These are phyloP conservation scores for Anabacerthia variegaticeps DNA, from an alignment of 2,797 vertebrate species.

Conservation along the genomic window DNA sequence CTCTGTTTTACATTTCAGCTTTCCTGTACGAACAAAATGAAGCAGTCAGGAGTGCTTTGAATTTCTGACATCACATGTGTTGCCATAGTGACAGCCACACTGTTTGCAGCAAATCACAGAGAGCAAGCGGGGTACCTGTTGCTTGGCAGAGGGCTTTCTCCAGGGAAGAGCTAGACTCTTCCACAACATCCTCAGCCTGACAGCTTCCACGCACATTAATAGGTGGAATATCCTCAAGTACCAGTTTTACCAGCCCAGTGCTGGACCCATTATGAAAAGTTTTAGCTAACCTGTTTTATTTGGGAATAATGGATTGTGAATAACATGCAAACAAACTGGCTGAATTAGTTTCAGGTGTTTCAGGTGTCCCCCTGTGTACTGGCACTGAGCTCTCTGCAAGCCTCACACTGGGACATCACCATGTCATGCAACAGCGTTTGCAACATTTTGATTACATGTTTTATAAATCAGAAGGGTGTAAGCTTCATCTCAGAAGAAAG, in stretches of 20 bases:
- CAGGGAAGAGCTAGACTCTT: not conserved
- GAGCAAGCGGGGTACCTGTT: not conserved
- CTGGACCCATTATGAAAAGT: not conserved
- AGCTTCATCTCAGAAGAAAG: not conserved
- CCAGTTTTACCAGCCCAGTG: not conserved
- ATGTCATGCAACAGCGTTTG: not conserved
- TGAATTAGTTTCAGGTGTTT: not conserved
- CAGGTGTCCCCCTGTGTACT: accelerated
- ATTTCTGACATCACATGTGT: conserved; percentile 3
- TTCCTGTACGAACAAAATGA: not conserved
- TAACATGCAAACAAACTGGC: not conserved
- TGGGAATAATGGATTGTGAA: not conserved
- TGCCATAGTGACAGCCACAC: not conserved
- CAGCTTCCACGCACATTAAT: accelerated
- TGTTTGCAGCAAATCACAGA: not conserved
- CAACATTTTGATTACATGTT: not conserved
- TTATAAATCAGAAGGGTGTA: not conserved
- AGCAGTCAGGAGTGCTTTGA: not conserved
- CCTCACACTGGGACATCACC: accelerated
- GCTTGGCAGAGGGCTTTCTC: not conserved
- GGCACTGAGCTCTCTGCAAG: not conserved
- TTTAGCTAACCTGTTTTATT: not conserved
- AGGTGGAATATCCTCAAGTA: not conserved
- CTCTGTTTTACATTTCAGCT: not conserved
- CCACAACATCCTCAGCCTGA: not conserved